Conservation (phyloP, 1,140 invertebrate genomes). For the Sinonovacula constricta region DNA sequence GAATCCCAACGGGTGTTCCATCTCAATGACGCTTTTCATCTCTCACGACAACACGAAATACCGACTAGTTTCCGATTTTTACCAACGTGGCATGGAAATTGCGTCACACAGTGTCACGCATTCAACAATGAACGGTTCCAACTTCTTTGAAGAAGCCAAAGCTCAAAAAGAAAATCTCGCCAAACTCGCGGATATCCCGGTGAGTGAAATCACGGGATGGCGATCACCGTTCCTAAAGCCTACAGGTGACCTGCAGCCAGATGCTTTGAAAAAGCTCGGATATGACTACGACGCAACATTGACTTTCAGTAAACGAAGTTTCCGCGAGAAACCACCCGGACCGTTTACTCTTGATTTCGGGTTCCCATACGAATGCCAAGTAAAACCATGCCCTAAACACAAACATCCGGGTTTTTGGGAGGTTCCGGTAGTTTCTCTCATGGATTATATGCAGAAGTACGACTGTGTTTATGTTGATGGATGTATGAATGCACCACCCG, state of each 20-base stretch:
- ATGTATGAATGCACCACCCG: conserved; percentile 62
- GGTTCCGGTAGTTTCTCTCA: conserved; percentile 65
- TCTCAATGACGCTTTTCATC: conserved; percentile 89
- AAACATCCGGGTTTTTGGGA: conserved; percentile 65
- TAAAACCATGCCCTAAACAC: conserved; percentile 62
- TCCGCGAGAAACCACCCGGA: conserved; percentile 56
- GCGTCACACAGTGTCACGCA: conserved; percentile 89
- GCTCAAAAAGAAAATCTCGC: conserved; percentile 60
- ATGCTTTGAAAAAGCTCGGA: conserved; percentile 58
- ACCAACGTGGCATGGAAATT: conserved; percentile 92
- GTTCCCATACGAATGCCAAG: conserved; percentile 62
- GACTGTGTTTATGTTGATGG: conserved; percentile 71
- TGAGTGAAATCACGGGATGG: conserved; percentile 63
- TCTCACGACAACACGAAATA: conserved; percentile 91
- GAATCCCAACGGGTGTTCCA: conserved; percentile 91
- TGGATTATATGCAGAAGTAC: conserved; percentile 62
- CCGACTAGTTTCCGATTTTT: conserved; percentile 88
- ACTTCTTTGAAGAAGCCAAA: conserved; percentile 58
- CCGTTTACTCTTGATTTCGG: conserved; percentile 68
- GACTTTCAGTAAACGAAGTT: conserved; percentile 58
- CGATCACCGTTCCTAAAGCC: conserved; percentile 66
- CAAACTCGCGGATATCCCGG: conserved; percentile 57
- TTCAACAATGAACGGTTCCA: conserved; percentile 56
- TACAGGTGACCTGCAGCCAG: conserved; percentile 61
- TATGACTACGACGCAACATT: conserved; percentile 66